Evolutionary conservation across 1,140 invertebrate genomes (phyloP), one percentile per base, ranked within the genome.

Genomic region (Parasteatoda tepidariorum): DNA sequence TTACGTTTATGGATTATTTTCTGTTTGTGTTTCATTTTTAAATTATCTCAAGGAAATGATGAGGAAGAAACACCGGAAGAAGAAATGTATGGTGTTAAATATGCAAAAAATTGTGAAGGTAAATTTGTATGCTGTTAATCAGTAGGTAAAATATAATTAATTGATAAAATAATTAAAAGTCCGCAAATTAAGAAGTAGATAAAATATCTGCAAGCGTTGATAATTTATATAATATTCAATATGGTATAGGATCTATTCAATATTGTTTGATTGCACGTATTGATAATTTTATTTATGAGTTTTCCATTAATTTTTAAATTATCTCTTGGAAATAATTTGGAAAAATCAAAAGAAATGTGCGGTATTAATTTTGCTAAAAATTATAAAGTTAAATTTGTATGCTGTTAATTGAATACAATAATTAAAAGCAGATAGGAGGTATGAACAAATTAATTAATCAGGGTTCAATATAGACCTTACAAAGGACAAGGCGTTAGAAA

Each of bases 1-100:
- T n/a, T n/a, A n/a, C n/a, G n/a, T n/a, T n/a, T n/a, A n/a, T n/a
- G n/a, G n/a, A n/a, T n/a, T 66, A 28, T 38, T 62, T 28, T 62
- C 31, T 15, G 15, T 78, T 64, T 54, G n/a, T n/a, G n/a, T 0
- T 78, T 38, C 7, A 22, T 55, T 30, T 30, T 2, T 33, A 4
- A 71, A 0, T 5, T 57, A 31, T 57, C 48, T 30, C 31, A 22
- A 7, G 68, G 68, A 33, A 78, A 33, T 54, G 11, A 59, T 4
- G 79, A 74, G 22, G 4, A 79, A 7, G 66, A 81, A 24, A 59
- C 64, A 4, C 31, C 31, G 31, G 86, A 86, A 78, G 86, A 87
- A 84, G 86, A 87, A 71, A 48, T 85, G 38, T 88, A 88, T 71
- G 88, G 88, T 18, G 88, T 88, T 0, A 86, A 87, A 83, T 86